Conservation (phyloP, 2,888 invertebrate genomes). For the Aporophyla lueneburgensis region DNA sequence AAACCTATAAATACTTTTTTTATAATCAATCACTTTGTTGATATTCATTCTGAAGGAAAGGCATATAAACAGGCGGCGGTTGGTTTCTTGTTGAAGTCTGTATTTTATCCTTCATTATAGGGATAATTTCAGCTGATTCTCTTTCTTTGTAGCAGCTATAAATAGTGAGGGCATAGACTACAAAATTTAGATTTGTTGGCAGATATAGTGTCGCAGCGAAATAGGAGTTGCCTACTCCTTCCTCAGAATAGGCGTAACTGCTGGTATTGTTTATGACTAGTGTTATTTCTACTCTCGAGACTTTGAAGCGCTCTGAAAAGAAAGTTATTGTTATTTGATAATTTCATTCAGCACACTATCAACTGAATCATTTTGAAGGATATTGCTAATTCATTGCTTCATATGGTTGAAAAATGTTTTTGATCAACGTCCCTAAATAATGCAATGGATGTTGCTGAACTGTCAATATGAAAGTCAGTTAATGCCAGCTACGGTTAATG, state of each 20-base stretch:
- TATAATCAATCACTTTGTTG: background rate
- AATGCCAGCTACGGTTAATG: too few species aligned
- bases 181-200: constrained; percentile 74
- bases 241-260: constrained; percentile 75
- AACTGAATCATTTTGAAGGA: background rate
- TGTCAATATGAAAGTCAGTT: too few species aligned
- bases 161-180: constrained; percentile 78
- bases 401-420: too few species aligned
- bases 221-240: constrained; percentile 75
- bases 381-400: background rate
- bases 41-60: constrained; percentile 42
- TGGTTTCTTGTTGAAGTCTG: background rate
- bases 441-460: too few species aligned
- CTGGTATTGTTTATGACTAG: constrained; percentile 82
- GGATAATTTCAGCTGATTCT: constrained; percentile 7
- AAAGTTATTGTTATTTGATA: constrained; percentile 2
- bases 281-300: constrained; percentile 80
- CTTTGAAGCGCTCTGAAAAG: constrained; percentile 63
- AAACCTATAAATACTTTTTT: background rate
- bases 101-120: background rate
- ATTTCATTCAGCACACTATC: background rate
- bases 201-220: constrained; percentile 80
- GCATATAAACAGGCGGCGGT: constrained; percentile 25
- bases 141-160: constrained; percentile 72
- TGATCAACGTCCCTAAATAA: too few species aligned